Base-by-base conservation (phyloP, 2,797 vertebrate species). In the Holocentrus rufus region DNA sequence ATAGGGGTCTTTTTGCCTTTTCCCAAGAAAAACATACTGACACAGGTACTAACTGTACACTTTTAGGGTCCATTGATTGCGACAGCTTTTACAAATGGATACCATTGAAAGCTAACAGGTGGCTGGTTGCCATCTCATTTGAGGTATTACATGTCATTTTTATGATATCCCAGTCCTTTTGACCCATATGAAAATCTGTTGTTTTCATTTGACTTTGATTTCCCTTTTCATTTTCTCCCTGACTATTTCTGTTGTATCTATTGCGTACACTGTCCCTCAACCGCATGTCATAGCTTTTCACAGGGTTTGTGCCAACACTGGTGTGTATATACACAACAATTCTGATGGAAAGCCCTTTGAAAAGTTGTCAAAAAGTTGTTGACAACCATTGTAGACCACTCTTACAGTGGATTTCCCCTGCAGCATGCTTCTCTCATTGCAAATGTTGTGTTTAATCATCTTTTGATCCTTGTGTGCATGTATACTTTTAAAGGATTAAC, bases 41-140 rank as follows among this genome's bases (percentile, higher is more conserved):
- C 95, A 92, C 93, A 90, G 90, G 91, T 93, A 95, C 94, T 93
- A 95, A 95, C 95, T 97, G 93, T 97, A 86, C 95, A 95, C 95
- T 97, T 96, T 95, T 96, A 97, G 96, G 96, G 96, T 87, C 96
- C 96, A 91, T 94, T 97, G 95, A 97, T 97, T 94, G 96, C 95
- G 86, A 96, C 96, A 93, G 96, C 96, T 94, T 97, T 97, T 95
- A 97, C 96, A 95, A 97, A 97, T 90, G 96, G 96, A 96, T 97
- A 97, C 95, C 96, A 97, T 92, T 97, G 96, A 97, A 95, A 96
- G 95, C 95, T 95, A 95, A 91, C 94, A 93, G 93, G 91, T 93
- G 95, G 92, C 94, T 90, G 91, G 92, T 94, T 94, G 92, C 93
- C 95, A 94, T 94, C 94, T 94, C 93, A 90, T 92, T 91, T 89